Base-by-base conservation (phyloP, 2,113 vertebrate genomes). In the Protobothrops flavoviridis region DNA sequence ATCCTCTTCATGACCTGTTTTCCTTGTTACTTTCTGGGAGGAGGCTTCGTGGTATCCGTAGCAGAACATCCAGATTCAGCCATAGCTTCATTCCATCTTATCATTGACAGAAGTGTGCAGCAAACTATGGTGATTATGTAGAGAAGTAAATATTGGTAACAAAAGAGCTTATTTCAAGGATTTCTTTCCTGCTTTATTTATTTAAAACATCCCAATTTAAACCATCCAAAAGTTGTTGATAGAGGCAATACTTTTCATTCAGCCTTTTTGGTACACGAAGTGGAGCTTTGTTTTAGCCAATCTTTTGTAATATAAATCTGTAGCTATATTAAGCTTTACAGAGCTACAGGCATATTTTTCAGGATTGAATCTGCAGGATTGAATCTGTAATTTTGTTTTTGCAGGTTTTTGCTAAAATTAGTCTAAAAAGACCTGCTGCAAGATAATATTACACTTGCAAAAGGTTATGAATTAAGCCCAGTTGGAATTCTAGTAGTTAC, bases 381-480 rank as follows among this genome's bases (percentile, higher is more conserved):
- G 23, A 24, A 53, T 57, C 43, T 94, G 87, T 93, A 39, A 52
- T 23, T 96, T 86, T 91, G 96, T 96, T 93, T 95, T 92, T 57
- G 87, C 93, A 95, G 96, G 95, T 94, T 95, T 96, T 97, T 97
- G 96, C 94, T 97, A 86, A 93, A 93, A 93, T 95, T 95, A 88
- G 91, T 94, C 97, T 96, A 97, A 97, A 97, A 97, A 97, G 96
- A 96, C 23, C 95, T 96, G 96, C 96, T 96, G 92, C 91, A 96
- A 97, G 95, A 97, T 97, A 97, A 97, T 97, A 96, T 97, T 98
- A 97, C 95, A 94, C 95, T 97, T 97, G 95, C 97, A 94, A 98
- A 98, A 97, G 97, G 97, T 98, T 97, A 98, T 97, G 97, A 96
- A 97, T 97, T 98, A 97, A 87, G 94, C 96, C 97, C 96, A 97